phyloP scores from a whole-genome alignment of 2,888 invertebrate species.

The Ochlodes sylvanus region DNA sequence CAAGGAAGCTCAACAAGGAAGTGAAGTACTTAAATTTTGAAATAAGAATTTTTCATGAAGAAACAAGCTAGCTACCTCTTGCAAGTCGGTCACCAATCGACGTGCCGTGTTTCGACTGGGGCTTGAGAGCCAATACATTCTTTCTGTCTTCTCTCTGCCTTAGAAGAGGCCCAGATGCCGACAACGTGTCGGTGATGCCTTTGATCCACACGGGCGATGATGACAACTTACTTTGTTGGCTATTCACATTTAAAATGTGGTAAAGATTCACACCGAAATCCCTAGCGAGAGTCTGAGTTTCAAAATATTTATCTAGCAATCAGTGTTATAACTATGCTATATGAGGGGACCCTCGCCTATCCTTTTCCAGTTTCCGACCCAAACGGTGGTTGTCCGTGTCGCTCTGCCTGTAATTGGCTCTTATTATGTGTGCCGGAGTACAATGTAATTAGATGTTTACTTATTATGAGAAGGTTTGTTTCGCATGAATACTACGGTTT shows the following conservation, averaged over 20 bases:
- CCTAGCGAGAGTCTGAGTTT: not conserved
- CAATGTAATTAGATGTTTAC: constrained; percentile 12
- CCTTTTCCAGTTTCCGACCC: constrained; percentile 48
- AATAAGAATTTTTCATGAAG: too few species aligned
- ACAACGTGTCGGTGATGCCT: too few species aligned
- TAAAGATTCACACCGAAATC: not conserved
- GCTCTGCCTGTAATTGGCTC: constrained; percentile 1
- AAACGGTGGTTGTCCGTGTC: constrained; percentile 5
- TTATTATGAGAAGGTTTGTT: not conserved
- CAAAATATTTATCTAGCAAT: not conserved
- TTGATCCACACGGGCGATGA: too few species aligned
- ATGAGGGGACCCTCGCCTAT: constrained; percentile 40
- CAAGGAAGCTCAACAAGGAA: too few species aligned
- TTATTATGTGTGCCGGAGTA: constrained; percentile 10
- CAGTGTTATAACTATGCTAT: not conserved
- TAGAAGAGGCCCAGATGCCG: too few species aligned
- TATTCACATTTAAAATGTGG: not conserved
- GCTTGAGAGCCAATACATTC: too few species aligned
- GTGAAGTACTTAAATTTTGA: too few species aligned
- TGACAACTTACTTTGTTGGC: too few species aligned
- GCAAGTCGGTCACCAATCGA: too few species aligned
- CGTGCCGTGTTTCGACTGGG: too few species aligned
- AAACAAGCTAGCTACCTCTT: too few species aligned
- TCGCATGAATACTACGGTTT: not conserved
- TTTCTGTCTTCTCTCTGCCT: too few species aligned